A percentile compares a stretch with the other conserved stretches of the same genome.
These are phyloP conservation scores for Craterocephalus amniculus DNA, from an alignment of 2,797 vertebrate genomes.

Conservation along the genomic window DNA sequence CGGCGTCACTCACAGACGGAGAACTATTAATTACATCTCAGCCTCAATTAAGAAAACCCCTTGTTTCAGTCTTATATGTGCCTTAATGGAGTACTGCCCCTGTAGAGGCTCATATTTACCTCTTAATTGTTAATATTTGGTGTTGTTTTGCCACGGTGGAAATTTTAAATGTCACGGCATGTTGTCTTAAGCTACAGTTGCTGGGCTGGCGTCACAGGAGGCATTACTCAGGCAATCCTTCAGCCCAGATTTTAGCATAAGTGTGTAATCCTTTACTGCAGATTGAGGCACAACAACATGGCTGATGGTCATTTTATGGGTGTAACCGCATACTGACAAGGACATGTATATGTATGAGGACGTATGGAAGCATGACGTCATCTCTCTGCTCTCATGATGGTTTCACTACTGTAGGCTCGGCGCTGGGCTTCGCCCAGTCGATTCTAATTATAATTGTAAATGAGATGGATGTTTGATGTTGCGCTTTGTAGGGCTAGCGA, in stretches of 20 bases:
- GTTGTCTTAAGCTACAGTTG: conserved; percentile 51
- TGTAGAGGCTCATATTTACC: conserved; percentile 31
- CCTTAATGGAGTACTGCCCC: conserved; percentile 9
- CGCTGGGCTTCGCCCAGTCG: conserved; percentile 19
- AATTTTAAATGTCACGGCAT: conserved; percentile 28
- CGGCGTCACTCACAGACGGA: conserved; percentile 50
- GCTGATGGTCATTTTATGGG: conserved; percentile 42
- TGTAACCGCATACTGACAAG: conserved; percentile 34
- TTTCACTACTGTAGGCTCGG: conserved; percentile 41
- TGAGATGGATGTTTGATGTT: conserved; percentile 41
- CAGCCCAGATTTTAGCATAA: conserved; percentile 59
- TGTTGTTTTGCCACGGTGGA: conserved; percentile 25
- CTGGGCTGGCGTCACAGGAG: conserved; percentile 32
- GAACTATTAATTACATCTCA: conserved; percentile 69
- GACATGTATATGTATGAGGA: conserved; percentile 49
- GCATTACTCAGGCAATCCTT: conserved; percentile 24
- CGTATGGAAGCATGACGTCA: conserved; percentile 29
- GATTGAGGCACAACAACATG: conserved; percentile 41
- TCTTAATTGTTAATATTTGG: conserved; percentile 41
- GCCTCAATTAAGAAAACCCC: conserved; percentile 71
- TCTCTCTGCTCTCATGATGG: conserved; percentile 27
- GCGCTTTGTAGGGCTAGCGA: conserved; percentile 6
- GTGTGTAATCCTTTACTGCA: conserved; percentile 55
- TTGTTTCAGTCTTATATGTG: conserved; percentile 33
- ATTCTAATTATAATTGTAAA: conserved; percentile 45